Evolutionary conservation across 2,113 vertebrate genomes (phyloP), one percentile per base, ranked within the genome.

Genomic region (Jacana jacana): DNA sequence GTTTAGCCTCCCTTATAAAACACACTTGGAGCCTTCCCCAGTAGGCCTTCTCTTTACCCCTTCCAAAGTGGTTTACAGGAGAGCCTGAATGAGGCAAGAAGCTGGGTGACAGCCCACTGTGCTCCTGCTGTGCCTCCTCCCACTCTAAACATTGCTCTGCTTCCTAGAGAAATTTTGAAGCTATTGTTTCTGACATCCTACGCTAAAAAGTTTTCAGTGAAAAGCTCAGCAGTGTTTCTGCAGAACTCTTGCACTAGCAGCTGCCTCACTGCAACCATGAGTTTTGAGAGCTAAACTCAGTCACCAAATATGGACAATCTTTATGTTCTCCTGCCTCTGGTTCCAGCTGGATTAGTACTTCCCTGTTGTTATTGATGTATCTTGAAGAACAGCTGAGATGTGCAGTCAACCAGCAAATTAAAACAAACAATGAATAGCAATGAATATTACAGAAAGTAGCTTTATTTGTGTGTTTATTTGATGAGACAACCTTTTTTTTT

Each of bases 1-100:
- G 15, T 54, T 91, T 81, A n/a, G 4, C 7, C 10, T 3, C 5
- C 4, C 2, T 52, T 68, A 48, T 6, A n/a, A 79, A 65, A 51
- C 17, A 40, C 0, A 0, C 4, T n/a, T 1, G 0, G 52, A 82
- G 2, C 25, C 42, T 64, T 61, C 52, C n/a, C 13, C 28, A 35
- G 37, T 3, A 61, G 55, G 18, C 5, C 72, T 91, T 28, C 40
- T 63, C 42, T 1, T 0, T 55, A 2, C 4, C 6, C 11, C 2
- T 42, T 85, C 30, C 35, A 17, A 28, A 14, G 16, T 10, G 17
- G 31, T 70, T 81, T 70, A 13, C 7, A 17, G 15, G 6, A 40
- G 5, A 73, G 6, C 20, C 54, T 81, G 70, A 13, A 55, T 9
- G 48, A 93, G 52, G 35, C 61, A 55, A 30, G 37, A 65, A 60